Conservation (phyloP, 2,888 invertebrate species). For the Thumatha senex region DNA sequence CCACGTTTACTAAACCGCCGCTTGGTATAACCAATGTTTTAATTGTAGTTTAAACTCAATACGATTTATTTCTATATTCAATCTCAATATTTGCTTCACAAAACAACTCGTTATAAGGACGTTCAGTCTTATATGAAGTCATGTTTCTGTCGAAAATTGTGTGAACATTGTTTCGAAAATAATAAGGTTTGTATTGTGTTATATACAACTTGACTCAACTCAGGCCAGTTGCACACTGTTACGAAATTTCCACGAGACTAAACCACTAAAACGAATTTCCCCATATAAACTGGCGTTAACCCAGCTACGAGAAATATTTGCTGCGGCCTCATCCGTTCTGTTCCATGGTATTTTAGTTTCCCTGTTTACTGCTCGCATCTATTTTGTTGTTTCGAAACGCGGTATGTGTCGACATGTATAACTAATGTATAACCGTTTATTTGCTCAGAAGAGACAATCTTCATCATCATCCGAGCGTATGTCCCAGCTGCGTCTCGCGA, state of each 20-base stretch:
- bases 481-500: no score
- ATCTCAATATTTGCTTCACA: no score
- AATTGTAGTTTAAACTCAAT: no score
- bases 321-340: conserved; percentile 41
- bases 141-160: conserved; percentile 29
- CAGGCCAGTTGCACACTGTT: conserved; percentile 43
- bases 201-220: conserved; percentile 50
- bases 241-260: conserved; percentile 54
- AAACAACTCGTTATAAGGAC: not conserved
- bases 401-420: conserved; percentile 29
- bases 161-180: conserved; percentile 43
- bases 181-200: conserved; percentile 48
- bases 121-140: conserved; percentile 12
- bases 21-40: no score
- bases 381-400: conserved; percentile 47
- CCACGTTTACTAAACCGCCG: no score
- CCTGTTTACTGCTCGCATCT: conserved; percentile 45
- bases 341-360: conserved; percentile 47
- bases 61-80: no score
- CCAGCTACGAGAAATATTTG: conserved; percentile 53
- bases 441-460: conserved; percentile 1
- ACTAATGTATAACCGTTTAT: conserved; percentile 12
- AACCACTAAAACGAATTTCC: conserved; percentile 60
- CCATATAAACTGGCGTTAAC: conserved; percentile 56
- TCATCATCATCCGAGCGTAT: no score